Conservation (phyloP, 2,113 vertebrate species). For the Salvelinus sp. region DNA sequence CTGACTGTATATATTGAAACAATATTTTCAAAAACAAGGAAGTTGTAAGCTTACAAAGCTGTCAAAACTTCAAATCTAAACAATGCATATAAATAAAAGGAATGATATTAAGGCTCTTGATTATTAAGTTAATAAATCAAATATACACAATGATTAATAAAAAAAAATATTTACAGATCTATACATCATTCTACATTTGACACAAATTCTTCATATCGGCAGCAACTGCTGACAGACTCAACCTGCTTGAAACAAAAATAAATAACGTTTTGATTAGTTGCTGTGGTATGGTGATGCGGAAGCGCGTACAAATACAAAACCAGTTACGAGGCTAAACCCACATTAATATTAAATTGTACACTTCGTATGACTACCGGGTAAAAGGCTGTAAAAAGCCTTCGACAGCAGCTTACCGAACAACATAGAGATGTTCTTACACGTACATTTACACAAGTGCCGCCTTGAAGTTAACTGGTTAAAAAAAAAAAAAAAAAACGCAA, state of each 20-base stretch:
- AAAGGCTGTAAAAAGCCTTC: background rate
- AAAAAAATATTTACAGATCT: slow-evolving; percentile 92
- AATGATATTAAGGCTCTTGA: slow-evolving; percentile 92
- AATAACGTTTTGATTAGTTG: slow-evolving; percentile 82
- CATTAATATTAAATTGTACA: slow-evolving; percentile 39
- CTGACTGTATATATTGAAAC: slow-evolving; percentile 52
- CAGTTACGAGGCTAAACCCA: slow-evolving; percentile 76
- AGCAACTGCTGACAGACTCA: slow-evolving; percentile 80
- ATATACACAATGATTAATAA: slow-evolving; percentile 96
- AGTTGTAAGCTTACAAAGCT: slow-evolving; percentile 80
- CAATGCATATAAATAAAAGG: slow-evolving; percentile 91
- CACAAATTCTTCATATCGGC: slow-evolving; percentile 90
- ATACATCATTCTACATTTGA: slow-evolving; percentile 82
- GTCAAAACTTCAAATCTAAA: slow-evolving; percentile 88
- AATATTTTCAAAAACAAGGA: slow-evolving; percentile 76
- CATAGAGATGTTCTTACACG: slow-evolving; percentile 52
- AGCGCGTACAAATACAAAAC: slow-evolving; percentile 84
- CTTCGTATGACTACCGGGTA: background rate
- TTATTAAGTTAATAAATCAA: slow-evolving; percentile 98
- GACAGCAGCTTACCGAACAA: slow-evolving; percentile 21
- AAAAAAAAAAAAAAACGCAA: slow-evolving; percentile 72
- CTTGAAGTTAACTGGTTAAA: slow-evolving; percentile 72
- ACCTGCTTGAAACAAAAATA: slow-evolving; percentile 65
- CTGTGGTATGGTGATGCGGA: slow-evolving; percentile 82
- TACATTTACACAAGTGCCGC: slow-evolving; percentile 59